Evolutionary conservation across 1,140 invertebrate genomes (phyloP).

Genomic region (Cataglyphis hispanica): DNA sequence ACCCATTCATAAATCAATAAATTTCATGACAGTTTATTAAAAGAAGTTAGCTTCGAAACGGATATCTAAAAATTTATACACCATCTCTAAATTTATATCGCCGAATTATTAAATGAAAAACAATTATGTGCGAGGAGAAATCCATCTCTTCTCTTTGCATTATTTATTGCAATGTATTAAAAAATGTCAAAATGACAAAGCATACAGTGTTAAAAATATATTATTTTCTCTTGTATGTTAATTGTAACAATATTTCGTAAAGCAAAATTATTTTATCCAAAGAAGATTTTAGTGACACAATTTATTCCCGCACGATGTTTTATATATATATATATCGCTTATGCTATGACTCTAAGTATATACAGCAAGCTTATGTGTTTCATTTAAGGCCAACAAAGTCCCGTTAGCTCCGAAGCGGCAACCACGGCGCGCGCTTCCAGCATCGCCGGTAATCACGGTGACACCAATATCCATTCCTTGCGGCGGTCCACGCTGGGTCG

Average conservation of each 20-base stretch:
- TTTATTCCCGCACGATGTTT: not conserved
- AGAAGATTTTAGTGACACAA: not conserved
- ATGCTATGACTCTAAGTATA: not conserved
- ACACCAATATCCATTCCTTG: constrained; percentile 86
- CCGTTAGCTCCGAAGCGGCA: constrained; percentile 92
- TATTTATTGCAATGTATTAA: too few relatives aligned
- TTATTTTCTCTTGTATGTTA: not conserved
- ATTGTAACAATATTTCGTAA: not conserved
- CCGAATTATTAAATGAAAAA: not conserved
- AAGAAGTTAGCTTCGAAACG: not conserved
- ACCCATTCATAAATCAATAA: not conserved
- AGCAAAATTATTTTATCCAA: not conserved
- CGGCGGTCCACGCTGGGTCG: constrained; percentile 87
- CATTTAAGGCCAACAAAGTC: constrained; percentile 90
- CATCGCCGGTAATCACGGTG: constrained; percentile 87
- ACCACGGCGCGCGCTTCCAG: constrained; percentile 93
- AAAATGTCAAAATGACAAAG: not conserved
- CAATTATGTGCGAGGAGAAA: not conserved
- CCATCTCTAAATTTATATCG: not conserved
- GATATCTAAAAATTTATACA: not conserved
- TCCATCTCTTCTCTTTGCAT: not conserved
- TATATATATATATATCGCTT: not conserved
- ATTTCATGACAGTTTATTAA: not conserved
- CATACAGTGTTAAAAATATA: not conserved
- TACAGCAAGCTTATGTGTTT: not conserved